These are phyloP conservation scores for Orthosia cruda DNA, from an alignment of 2,888 invertebrate genomes.

Conservation along the genomic window DNA sequence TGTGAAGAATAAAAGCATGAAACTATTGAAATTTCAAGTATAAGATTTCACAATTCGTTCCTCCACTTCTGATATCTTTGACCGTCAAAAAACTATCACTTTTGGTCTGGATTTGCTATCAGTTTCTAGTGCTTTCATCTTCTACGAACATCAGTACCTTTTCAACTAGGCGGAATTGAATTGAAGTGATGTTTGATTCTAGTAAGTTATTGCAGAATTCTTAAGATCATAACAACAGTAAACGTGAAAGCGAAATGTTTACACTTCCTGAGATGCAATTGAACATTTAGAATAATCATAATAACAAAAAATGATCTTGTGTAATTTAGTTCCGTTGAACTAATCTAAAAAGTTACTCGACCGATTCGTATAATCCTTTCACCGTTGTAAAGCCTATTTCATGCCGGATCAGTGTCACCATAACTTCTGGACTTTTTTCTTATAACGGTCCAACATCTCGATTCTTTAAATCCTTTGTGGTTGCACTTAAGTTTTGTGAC, in stretches of 20 bases:
- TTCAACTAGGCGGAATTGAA: slow-evolving; percentile 14
- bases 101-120: slow-evolving; percentile 26
- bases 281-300: slow-evolving; percentile 31
- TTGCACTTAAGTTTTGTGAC: background rate
- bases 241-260: slow-evolving; percentile 16
- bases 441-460: slow-evolving; percentile 20
- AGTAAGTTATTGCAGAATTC: slow-evolving; percentile 21
- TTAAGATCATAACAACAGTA: background rate
- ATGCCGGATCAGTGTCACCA: slow-evolving; percentile 57
- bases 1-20: slow-evolving; percentile 51
- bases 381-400: slow-evolving; percentile 59
- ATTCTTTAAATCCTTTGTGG: slow-evolving; percentile 8
- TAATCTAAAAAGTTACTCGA: slow-evolving; percentile 61
- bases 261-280: slow-evolving; percentile 24
- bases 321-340: slow-evolving; percentile 49
- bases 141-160: slow-evolving; percentile 11
- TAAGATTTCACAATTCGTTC: slow-evolving; percentile 51
- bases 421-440: slow-evolving; percentile 32
- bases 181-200: background rate
- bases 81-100: slow-evolving; percentile 31
- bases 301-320: slow-evolving; percentile 40
- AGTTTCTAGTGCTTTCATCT: slow-evolving; percentile 5
- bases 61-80: slow-evolving; percentile 40
- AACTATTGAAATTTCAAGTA: slow-evolving; percentile 28
- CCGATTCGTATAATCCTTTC: slow-evolving; percentile 63